phyloP scores from a whole-genome alignment of 2,888 invertebrate species.

The Thecocarcelia acutangulata region DNA sequence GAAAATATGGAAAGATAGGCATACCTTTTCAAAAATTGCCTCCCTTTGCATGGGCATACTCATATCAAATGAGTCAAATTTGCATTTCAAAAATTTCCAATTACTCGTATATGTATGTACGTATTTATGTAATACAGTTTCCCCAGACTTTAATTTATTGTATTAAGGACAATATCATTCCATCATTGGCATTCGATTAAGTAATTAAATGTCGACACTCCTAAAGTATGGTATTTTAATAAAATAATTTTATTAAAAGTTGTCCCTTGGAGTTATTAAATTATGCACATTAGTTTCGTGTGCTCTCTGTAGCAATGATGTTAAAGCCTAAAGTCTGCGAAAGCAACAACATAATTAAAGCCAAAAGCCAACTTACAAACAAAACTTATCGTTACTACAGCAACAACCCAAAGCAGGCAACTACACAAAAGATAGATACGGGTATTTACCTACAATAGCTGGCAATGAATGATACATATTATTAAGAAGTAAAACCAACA shows the following conservation, averaged over 20 bases:
- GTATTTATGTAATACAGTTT: too few species aligned
- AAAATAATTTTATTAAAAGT: slow-evolving; percentile 43
- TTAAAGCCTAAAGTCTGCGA: slow-evolving; percentile 44
- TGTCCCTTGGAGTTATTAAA: slow-evolving; percentile 30
- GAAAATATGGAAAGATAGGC: too few species aligned
- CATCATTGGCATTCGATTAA: slow-evolving; percentile 22
- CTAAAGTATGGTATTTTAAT: not conserved
- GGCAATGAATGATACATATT: not conserved
- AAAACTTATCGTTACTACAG: slow-evolving; percentile 13
- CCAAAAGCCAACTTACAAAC: slow-evolving; percentile 2
- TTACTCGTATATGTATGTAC: too few species aligned
- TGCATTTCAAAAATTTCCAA: too few species aligned
- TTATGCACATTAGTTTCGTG: slow-evolving; percentile 42
- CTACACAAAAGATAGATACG: not conserved
- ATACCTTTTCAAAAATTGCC: too few species aligned
- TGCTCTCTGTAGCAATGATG: slow-evolving; percentile 5
- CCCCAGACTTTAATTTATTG: too few species aligned
- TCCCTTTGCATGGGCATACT: too few species aligned
- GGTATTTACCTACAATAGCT: not conserved
- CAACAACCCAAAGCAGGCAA: slow-evolving; percentile 2
- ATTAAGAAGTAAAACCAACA: slow-evolving; percentile 1
- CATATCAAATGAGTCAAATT: too few species aligned
- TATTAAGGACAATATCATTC: not conserved
- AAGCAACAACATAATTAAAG: slow-evolving; percentile 9
- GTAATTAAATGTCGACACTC: slow-evolving; percentile 29